Evolutionary conservation across 2,888 invertebrate genomes (phyloP), one percentile per base, ranked within the genome.

Genomic region (Chaetoderma sp.): DNA sequence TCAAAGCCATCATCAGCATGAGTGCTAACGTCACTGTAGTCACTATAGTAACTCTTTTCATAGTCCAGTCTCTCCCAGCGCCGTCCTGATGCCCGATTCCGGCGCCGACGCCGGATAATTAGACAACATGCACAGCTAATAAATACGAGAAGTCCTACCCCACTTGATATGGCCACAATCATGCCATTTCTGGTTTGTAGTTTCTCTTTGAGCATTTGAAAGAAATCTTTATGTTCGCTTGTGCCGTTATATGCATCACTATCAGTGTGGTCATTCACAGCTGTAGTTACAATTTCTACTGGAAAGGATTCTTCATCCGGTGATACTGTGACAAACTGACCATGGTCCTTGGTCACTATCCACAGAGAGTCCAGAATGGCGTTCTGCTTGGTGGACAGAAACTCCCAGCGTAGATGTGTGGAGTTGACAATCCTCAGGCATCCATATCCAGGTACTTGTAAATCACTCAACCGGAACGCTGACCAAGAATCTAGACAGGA

Each of bases 391-490:
- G 73, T 69, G 36, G 61, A 60, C 27, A 76, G 63, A 56, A 77
- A 73, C 56, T 81, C 77, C 77, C 78, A 81, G 62, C 60, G 70
- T 27, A 77, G 52, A 45, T 76, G 76, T 13, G 73, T 75, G 8
- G 67, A 55, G 64, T 79, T 81, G 61, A 70, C 59, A 8, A 78
- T 68, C 18, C 72, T 72, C 27, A 81, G 67, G 36, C 71, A 68
- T 5, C 78, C 79, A 60, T 71, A 77, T 54, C 77, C 77, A 54
- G 74, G 74, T 42, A 73, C 66, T 4, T 72, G 68, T 21, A 60
- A 54, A 36, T 68, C 63, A 42, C 69, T 70, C 58, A 74, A 71
- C 45, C 74, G 67, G 47, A 74, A 72, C 2, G 79, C 79, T 33
- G 77, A 75, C 79, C 78, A 79, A n/a, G 65, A 62, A 18, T 59